Evolutionary conservation across 2,797 vertebrate species (phyloP), one percentile per base, ranked within the genome.

Genomic region (Lagocephalus sceleratus): DNA sequence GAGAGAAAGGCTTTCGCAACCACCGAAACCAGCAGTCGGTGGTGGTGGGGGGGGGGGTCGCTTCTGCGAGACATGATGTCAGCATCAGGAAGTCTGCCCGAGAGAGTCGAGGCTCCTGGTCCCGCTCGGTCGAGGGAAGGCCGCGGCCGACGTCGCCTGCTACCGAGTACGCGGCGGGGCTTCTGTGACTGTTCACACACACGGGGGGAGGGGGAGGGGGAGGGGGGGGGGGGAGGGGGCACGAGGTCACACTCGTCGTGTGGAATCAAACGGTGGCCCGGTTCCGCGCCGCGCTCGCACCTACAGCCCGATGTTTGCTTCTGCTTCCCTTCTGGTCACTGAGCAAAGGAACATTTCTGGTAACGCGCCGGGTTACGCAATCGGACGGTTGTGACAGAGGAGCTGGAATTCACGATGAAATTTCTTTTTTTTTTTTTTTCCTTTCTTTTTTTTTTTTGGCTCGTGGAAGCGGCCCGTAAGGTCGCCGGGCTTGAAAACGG

Each of bases 111-210:
- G 22, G 51, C 23, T 35, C 14, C 17, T 6, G 19, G 11, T 47
- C 41, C 41, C 29, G 40, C 57, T 54, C 60, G 44, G 26, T 32
- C n/a, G 40, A 66, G 32, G 51, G 54, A 41, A 23, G 16, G 40
- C 59, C 42, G 12, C 0, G 44, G 48, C 44, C n/a, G n/a, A n/a
- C n/a, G n/a, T n/a, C n/a, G n/a, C n/a, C n/a, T n/a, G n/a, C n/a
- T n/a, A n/a, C n/a, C n/a, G n/a, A n/a, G n/a, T n/a, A n/a, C n/a
- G n/a, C n/a, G n/a, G n/a, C n/a, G n/a, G n/a, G n/a, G n/a, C 1
- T 5, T 20, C 21, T 42, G 23, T 6, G 53, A 64, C 62, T 62
- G 52, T 89, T 89, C 86, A 90, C 69, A 85, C 82, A 85, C 32
- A n/a, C n/a, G n/a, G n/a, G n/a, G n/a, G n/a, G n/a, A n/a, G n/a